Percentiles rank a stretch among this genome's conserved stretches.
phyloP scores from a whole-genome alignment of 2,888 invertebrate species.

The Nomada fucata region DNA sequence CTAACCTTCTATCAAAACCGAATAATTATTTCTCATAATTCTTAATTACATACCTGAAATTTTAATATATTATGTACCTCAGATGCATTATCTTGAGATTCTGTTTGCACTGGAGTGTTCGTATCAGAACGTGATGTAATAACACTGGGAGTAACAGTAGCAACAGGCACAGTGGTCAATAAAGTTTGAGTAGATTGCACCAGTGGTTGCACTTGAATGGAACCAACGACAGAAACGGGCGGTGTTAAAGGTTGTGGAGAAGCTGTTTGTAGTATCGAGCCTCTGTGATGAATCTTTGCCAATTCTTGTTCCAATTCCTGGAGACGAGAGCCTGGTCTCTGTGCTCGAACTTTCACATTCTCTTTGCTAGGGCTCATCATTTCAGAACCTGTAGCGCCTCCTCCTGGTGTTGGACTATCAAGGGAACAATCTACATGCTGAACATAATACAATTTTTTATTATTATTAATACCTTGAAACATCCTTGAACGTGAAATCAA shows the following conservation, averaged over 20 bases:
- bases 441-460: slow-evolving; percentile 20
- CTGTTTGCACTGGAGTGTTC: slow-evolving; percentile 75
- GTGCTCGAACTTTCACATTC: slow-evolving; percentile 75
- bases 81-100: slow-evolving; percentile 72
- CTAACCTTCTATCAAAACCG: slow-evolving; percentile 60
- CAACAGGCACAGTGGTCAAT: slow-evolving; percentile 75
- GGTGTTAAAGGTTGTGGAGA: slow-evolving; percentile 78
- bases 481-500: background rate
- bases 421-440: slow-evolving; percentile 71
- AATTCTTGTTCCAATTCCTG: slow-evolving; percentile 83
- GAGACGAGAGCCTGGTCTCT: slow-evolving; percentile 80
- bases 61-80: slow-evolving; percentile 66
- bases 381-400: slow-evolving; percentile 73
- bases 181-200: slow-evolving; percentile 66
- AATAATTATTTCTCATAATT: slow-evolving; percentile 44
- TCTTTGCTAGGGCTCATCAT: slow-evolving; percentile 82
- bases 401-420: slow-evolving; percentile 77
- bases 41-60: background rate
- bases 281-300: slow-evolving; percentile 84
- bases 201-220: slow-evolving; percentile 64
- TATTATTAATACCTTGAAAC: background rate
- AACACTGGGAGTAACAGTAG: slow-evolving; percentile 75
- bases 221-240: slow-evolving; percentile 73
- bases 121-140: slow-evolving; percentile 74
- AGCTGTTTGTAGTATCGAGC: slow-evolving; percentile 72